Percentiles rank a stretch among this genome's conserved stretches.
phyloP scores from a whole-genome alignment of 2,797 vertebrate species.

The Onychomys arenicola region DNA sequence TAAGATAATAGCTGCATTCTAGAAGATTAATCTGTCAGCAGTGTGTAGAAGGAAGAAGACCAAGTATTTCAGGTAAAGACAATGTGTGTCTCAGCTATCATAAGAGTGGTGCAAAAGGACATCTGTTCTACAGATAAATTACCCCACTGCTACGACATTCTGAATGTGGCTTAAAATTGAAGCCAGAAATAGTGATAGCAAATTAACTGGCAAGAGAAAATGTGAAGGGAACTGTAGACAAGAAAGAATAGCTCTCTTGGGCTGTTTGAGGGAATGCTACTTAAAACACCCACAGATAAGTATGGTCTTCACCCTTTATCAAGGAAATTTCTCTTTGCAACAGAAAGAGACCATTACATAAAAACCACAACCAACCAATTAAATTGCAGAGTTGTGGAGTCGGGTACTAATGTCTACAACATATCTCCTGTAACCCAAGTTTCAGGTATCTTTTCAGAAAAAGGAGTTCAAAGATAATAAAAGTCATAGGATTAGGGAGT shows the following conservation, averaged over 20 bases:
- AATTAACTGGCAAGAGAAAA: neutral
- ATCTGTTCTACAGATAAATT: neutral
- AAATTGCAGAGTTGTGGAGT: neutral
- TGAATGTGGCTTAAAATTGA: neutral
- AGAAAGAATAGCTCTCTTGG: neutral
- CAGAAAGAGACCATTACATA: neutral
- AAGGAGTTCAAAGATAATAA: neutral
- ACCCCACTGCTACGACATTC: neutral
- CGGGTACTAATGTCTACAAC: neutral
- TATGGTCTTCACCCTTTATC: neutral
- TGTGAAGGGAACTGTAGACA: neutral
- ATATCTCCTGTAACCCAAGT: neutral
- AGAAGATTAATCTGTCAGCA: slow-evolving; percentile 74
- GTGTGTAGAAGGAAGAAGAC: slow-evolving; percentile 32
- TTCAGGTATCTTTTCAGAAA: neutral
- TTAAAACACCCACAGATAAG: neutral
- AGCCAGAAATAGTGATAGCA: neutral
- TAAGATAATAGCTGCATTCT: slow-evolving; percentile 74
- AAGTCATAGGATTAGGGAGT: neutral
- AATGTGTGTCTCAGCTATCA: slow-evolving; percentile 12
- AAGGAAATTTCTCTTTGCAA: neutral
- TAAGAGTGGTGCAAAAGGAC: neutral
- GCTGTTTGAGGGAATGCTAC: neutral
- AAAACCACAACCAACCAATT: neutral
- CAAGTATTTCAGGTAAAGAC: slow-evolving; percentile 48